Conservation (phyloP, 2,888 invertebrate species). For the Sthenelais limicola region DNA sequence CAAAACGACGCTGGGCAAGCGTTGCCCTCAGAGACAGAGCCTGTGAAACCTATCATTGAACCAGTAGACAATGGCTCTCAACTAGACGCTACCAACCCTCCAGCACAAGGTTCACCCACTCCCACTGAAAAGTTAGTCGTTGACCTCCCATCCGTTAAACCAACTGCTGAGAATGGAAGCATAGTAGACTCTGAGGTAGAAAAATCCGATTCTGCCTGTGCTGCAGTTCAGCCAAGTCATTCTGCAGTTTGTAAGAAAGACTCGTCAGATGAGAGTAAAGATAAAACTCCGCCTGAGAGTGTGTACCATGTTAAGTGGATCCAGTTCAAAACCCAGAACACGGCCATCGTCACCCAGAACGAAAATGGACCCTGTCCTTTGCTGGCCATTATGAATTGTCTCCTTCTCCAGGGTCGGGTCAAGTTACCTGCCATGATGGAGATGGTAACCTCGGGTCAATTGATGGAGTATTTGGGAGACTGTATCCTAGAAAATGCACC, state of each 20-base stretch:
- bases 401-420: conserved; percentile 74
- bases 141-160: neutral
- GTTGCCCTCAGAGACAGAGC: too few species aligned
- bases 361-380: conserved; percentile 78
- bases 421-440: conserved; percentile 71
- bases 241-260: too few species aligned
- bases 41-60: too few species aligned
- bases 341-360: conserved; percentile 76
- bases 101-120: too few species aligned
- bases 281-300: conserved; percentile 43
- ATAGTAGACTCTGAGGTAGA: neutral
- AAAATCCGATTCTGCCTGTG: conserved; percentile 15
- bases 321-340: conserved; percentile 66
- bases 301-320: conserved; percentile 75
- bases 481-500: conserved; percentile 73
- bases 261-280: too few species aligned
- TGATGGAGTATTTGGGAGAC: conserved; percentile 75
- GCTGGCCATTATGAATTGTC: conserved; percentile 75
- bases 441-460: conserved; percentile 73
- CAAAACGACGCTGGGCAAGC: too few species aligned
- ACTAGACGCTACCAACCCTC: too few species aligned
- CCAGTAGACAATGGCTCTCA: too few species aligned
- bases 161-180: neutral
- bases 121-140: conserved; percentile 3
- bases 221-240: too few species aligned